Percentiles rank a stretch among this genome's conserved stretches.
Conservation (phyloP, 2,797 vertebrate genomes). For the Anabas testudineus region DNA sequence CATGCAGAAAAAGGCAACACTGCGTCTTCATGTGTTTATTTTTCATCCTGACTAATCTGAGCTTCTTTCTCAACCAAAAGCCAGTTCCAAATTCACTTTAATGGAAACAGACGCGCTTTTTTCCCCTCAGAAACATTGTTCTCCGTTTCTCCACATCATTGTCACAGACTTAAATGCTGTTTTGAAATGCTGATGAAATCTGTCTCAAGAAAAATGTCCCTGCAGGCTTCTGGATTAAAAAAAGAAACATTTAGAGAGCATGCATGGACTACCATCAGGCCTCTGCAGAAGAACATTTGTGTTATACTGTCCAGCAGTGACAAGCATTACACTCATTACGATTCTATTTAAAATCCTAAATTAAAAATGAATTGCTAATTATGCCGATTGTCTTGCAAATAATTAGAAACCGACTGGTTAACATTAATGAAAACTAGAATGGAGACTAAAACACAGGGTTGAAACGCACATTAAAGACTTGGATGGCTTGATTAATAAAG, state of each 20-base stretch:
- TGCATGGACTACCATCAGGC: background rate
- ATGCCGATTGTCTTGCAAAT: conserved; percentile 63
- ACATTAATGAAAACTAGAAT: conserved; percentile 67
- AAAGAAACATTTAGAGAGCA: background rate
- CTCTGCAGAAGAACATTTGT: conserved; percentile 9
- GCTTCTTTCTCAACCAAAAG: background rate
- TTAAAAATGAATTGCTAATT: conserved; percentile 72
- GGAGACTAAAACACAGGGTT: conserved; percentile 41
- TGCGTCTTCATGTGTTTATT: too few relatives aligned
- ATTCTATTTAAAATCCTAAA: conserved; percentile 55
- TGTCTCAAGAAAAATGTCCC: background rate
- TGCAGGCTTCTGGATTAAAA: background rate
- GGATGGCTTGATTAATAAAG: conserved; percentile 72
- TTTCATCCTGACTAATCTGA: background rate
- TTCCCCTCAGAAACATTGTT: too few relatives aligned
- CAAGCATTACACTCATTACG: conserved; percentile 31
- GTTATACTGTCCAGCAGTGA: conserved; percentile 31
- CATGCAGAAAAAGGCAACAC: too few relatives aligned
- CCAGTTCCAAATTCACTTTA: too few relatives aligned
- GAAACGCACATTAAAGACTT: conserved; percentile 59
- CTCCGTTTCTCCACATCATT: too few relatives aligned
- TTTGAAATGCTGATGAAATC: background rate
- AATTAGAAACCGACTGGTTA: conserved; percentile 71
- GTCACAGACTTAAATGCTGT: too few relatives aligned
- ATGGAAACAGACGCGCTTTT: too few relatives aligned